phyloP scores from a whole-genome alignment of 2,888 invertebrate species.

The Bibio marci region DNA sequence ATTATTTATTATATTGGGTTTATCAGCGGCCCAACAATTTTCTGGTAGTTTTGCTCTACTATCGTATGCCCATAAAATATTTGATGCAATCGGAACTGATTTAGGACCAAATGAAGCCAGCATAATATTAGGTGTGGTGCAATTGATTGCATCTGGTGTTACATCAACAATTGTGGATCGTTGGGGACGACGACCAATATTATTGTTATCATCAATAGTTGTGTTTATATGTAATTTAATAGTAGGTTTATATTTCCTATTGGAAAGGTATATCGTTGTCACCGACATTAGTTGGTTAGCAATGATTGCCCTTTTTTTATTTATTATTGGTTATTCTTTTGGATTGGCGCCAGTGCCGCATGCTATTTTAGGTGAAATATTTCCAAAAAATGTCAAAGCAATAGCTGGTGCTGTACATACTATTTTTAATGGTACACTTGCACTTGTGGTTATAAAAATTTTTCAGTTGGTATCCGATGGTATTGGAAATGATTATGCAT shows the following conservation, averaged over 20 bases:
- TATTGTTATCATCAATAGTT: constrained; percentile 39
- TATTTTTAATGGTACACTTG: constrained; percentile 39
- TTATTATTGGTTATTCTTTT: constrained; percentile 42
- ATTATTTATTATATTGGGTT: constrained; percentile 36
- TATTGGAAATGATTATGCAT: constrained; percentile 35
- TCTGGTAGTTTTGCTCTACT: constrained; percentile 41
- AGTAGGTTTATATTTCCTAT: constrained; percentile 37
- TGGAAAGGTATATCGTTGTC: constrained; percentile 27
- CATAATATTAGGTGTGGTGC: constrained; percentile 35
- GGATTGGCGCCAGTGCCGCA: constrained; percentile 45
- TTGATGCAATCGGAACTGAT: constrained; percentile 34
- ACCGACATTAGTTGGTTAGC: constrained; percentile 34
- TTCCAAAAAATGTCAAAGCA: constrained; percentile 44
- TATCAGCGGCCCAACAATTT: constrained; percentile 44
- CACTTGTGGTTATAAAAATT: constrained; percentile 40
- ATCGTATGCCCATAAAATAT: constrained; percentile 42
- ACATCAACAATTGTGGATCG: constrained; percentile 41
- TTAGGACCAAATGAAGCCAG: constrained; percentile 20
- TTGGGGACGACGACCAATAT: constrained; percentile 39
- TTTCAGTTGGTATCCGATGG: constrained; percentile 36
- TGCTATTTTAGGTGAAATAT: constrained; percentile 43
- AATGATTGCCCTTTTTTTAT: constrained; percentile 37
- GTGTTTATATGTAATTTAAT: constrained; percentile 35
- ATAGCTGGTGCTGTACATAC: constrained; percentile 45
- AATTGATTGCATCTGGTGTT: constrained; percentile 36